These are phyloP conservation scores for Tor tambroides DNA, from an alignment of 2,113 vertebrate species.

Conservation along the genomic window DNA sequence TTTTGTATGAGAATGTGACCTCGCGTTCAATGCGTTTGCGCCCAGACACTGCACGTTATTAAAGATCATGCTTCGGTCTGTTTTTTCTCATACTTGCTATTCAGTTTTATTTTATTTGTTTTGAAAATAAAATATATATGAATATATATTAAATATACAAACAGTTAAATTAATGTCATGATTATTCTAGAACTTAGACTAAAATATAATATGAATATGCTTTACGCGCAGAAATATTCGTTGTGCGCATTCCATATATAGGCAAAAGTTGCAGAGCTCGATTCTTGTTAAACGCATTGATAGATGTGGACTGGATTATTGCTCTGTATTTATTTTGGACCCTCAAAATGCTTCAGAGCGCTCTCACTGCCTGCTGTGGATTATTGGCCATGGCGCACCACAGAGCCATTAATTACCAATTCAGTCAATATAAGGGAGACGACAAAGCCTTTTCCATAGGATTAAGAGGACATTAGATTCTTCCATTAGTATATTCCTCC, in stretches of 20 bases:
- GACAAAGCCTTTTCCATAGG: conserved; percentile 97
- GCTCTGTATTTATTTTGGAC: conserved; percentile 80
- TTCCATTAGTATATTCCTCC: conserved; percentile 97
- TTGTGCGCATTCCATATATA: neutral
- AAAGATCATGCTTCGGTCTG: neutral
- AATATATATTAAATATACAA: too few relatives aligned
- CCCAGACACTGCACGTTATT: neutral
- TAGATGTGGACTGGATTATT: conserved; percentile 77
- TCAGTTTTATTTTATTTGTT: neutral
- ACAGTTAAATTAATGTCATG: neutral
- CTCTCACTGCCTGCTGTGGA: conserved; percentile 85
- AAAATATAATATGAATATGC: neutral
- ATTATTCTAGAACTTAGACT: neutral
- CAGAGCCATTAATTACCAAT: conserved; percentile 99
- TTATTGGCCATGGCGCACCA: conserved; percentile 86
- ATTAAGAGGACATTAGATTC: conserved; percentile 95
- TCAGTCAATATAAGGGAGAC: conserved; percentile 98
- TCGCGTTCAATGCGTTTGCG: neutral
- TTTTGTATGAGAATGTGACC: conserved; percentile 2
- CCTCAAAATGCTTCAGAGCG: conserved; percentile 76
- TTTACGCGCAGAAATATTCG: neutral
- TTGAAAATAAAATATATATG: too few relatives aligned
- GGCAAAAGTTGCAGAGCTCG: neutral
- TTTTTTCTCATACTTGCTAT: neutral
- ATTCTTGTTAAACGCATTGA: conserved; percentile 57